Evolutionary conservation across 2,113 vertebrate genomes (phyloP), one percentile per base, ranked within the genome.

Genomic region (Dasyurus viverrinus): DNA sequence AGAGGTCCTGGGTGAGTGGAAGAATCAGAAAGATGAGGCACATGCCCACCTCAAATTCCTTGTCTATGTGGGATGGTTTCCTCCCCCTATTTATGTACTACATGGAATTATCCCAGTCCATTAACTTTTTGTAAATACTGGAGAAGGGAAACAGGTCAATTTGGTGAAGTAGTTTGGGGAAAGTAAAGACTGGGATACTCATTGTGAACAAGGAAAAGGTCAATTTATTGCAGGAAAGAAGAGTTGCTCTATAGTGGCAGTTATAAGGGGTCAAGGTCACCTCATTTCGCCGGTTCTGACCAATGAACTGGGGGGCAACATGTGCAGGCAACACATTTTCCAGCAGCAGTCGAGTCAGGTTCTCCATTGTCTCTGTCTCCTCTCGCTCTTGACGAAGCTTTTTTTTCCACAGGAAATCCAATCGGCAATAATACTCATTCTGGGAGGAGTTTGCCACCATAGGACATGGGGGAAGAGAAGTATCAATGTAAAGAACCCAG

Each of bases 301-400:
- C 99, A 42, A 99, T 99, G 97, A 99, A 99, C 97, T 98, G 98
- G 26, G 98, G 98, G 27, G 99, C 99, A 89, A 99, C 99, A 0
- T 99, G 99, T 0, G 98, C 98, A 0, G 99, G 99, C 52, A 99
- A 98, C 48, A 99, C 98, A 0, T 99, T 99, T 97, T 99, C 98
- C 8, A 99, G 98, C 76, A 99, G 98, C n/a, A 99, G 99, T 91
- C 98, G 98, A 96, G 99, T 99, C 90, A 99, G 98, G 54, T 99
- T 99, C 98, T 99, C 99, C 98, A 99, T 99, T 0, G 98, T 99
- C 98, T 99, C 99, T 94, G 99, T 99, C 95, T 99, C 99, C 50
- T 99, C 99, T 0, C 96, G 93, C 96, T 99, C 99, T 76, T 97
- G 96, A 84, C 98, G 96, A 97, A 99, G 99, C 52, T 99, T 99